These are phyloP conservation scores for Zaprionus camerounensis DNA, from an alignment of 1,140 invertebrate genomes.

Conservation along the genomic window DNA sequence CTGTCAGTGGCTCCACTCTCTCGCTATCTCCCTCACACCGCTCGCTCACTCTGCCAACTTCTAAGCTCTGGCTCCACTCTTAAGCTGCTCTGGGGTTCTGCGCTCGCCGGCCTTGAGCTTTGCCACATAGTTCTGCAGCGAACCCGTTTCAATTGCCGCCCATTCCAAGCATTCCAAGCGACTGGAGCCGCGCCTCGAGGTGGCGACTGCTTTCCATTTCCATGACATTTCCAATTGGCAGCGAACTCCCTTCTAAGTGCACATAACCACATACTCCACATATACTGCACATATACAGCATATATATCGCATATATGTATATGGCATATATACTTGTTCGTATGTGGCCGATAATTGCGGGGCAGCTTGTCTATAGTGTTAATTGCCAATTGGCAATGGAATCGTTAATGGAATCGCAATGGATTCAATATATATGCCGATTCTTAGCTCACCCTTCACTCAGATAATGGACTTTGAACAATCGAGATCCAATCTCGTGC, in stretches of 20 bases:
- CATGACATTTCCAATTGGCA: slow-evolving; percentile 32
- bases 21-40: neutral
- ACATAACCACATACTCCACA: neutral
- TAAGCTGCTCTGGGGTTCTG: neutral
- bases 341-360: slow-evolving; percentile 2
- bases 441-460: slow-evolving; percentile 35
- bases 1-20: neutral
- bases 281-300: neutral
- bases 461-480: slow-evolving; percentile 1
- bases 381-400: slow-evolving; percentile 17
- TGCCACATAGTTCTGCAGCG: slow-evolving; percentile 40
- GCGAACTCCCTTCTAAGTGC: slow-evolving; percentile 29
- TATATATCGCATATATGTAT: neutral
- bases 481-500: neutral
- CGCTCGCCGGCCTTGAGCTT: slow-evolving; percentile 43
- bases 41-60: too few relatives aligned
- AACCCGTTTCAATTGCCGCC: slow-evolving; percentile 39
- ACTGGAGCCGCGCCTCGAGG: neutral
- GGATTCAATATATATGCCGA: neutral
- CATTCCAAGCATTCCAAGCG: slow-evolving; percentile 34
- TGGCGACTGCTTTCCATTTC: slow-evolving; percentile 43
- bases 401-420: slow-evolving; percentile 8
- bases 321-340: neutral
- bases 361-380: slow-evolving; percentile 23
- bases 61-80: too few relatives aligned